Evolutionary conservation across 2,113 vertebrate species (phyloP).

Genomic region (Eubucco bourcierii): DNA sequence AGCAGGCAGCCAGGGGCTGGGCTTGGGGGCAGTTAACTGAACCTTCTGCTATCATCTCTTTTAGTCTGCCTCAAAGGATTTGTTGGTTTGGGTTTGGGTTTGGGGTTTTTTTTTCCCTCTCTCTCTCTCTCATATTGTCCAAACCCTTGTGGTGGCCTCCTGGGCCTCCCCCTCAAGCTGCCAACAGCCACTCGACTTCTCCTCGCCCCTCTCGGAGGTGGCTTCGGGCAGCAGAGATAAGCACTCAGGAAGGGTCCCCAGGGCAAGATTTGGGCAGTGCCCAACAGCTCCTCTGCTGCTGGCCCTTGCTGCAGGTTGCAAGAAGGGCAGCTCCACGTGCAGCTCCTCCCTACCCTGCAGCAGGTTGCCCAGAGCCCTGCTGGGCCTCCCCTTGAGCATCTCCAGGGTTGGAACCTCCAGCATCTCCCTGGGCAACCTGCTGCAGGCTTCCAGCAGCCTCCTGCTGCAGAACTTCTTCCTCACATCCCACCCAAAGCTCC

Average conservation of each 20-base stretch:
- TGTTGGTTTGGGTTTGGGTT: neutral
- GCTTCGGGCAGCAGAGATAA: neutral
- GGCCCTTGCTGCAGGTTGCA: too few relatives aligned
- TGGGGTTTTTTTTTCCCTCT: too few relatives aligned
- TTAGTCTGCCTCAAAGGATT: neutral
- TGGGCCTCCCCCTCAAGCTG: neutral
- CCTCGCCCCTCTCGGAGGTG: accelerated
- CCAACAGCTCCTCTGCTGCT: neutral
- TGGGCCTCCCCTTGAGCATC: too few relatives aligned
- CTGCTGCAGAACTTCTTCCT: too few relatives aligned
- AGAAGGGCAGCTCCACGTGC: too few relatives aligned
- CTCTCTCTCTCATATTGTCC: neutral
- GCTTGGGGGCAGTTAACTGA: constrained; percentile 34
- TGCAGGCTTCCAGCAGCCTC: too few relatives aligned
- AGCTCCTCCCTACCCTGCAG: too few relatives aligned
- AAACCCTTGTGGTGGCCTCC: neutral
- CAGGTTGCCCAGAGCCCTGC: too few relatives aligned
- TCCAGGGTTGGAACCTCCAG: too few relatives aligned
- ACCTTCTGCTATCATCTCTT: neutral
- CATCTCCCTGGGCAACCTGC: too few relatives aligned
- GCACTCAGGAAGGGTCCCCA: accelerated
- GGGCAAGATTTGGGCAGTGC: neutral
- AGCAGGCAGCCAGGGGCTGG: neutral
- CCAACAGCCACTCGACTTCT: neutral
- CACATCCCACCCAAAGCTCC: too few relatives aligned